Conservation (phyloP, 2,113 vertebrate species). For the Limnothrissa miodon region DNA sequence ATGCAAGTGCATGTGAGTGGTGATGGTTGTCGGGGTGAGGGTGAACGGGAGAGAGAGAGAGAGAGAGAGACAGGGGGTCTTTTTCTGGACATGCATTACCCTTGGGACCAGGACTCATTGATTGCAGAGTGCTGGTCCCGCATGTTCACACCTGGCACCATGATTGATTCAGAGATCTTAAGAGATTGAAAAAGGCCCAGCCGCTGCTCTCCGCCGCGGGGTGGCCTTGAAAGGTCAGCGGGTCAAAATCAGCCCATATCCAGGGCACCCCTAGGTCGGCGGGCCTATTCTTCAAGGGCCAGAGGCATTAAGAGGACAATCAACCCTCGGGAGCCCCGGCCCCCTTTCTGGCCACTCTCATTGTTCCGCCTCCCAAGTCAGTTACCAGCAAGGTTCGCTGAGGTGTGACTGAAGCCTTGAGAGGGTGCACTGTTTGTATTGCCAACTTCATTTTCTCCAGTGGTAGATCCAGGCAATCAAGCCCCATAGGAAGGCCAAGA, state of each 20-base stretch:
- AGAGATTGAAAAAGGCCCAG: constrained; percentile 65
- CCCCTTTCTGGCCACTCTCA: constrained; percentile 39
- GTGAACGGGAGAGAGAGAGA: constrained; percentile 24
- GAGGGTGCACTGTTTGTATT: neutral
- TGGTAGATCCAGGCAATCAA: neutral
- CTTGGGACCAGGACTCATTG: constrained; percentile 59
- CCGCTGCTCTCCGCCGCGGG: constrained; percentile 53
- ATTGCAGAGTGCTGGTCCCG: constrained; percentile 58
- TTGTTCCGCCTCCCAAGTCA: constrained; percentile 29
- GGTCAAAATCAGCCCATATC: constrained; percentile 56
- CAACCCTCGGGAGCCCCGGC: constrained; percentile 54
- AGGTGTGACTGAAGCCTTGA: constrained; percentile 9
- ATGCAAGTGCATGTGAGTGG: constrained; percentile 20
- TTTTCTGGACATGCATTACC: constrained; percentile 61
- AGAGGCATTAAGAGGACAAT: constrained; percentile 65
- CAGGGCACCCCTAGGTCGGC: constrained; percentile 53
- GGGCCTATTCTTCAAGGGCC: constrained; percentile 54
- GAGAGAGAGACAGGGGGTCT: constrained; percentile 18
- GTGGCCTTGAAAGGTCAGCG: constrained; percentile 53
- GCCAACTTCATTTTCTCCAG: neutral
- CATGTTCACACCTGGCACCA: constrained; percentile 55
- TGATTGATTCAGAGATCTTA: constrained; percentile 70
- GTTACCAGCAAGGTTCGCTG: constrained; percentile 1
- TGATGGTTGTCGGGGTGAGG: constrained; percentile 24
- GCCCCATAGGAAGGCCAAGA: constrained; percentile 21